Evolutionary conservation across 2,888 invertebrate species (phyloP).

Genomic region (Oscheius sp.): DNA sequence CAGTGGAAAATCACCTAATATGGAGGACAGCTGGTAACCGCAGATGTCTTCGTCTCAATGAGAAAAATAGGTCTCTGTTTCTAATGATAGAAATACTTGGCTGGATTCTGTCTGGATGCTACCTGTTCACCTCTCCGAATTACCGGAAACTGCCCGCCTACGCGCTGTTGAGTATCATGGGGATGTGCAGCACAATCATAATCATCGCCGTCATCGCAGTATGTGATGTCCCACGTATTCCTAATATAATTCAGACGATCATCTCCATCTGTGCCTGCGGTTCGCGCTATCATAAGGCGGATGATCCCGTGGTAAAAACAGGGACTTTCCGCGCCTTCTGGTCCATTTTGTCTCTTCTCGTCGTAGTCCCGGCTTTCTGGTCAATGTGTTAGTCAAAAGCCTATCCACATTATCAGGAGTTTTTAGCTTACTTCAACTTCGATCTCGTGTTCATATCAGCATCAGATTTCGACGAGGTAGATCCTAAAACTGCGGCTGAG

Average conservation of each 20-base stretch:
- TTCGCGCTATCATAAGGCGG: neutral
- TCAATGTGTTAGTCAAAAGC: slow-evolving; percentile 13
- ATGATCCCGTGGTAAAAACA: slow-evolving; percentile 19
- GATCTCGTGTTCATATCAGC: too few relatives aligned
- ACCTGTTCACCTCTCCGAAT: slow-evolving; percentile 6
- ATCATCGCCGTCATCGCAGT: slow-evolving; percentile 10
- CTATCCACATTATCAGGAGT: too few relatives aligned
- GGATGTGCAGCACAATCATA: neutral
- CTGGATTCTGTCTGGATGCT: slow-evolving; percentile 24
- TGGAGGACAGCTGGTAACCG: slow-evolving; percentile 26
- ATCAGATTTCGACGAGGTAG: neutral
- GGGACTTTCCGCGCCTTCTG: slow-evolving; percentile 1
- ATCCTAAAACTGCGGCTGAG: neutral
- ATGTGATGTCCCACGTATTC: neutral
- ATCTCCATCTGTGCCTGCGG: neutral
- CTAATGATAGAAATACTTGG: slow-evolving; percentile 10
- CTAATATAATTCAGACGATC: neutral
- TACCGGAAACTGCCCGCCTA: slow-evolving; percentile 11
- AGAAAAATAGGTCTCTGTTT: slow-evolving; percentile 9
- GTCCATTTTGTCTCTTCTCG: neutral
- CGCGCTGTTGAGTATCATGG: slow-evolving; percentile 2
- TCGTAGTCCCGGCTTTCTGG: neutral
- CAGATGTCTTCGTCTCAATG: neutral
- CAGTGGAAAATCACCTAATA: slow-evolving; percentile 7
- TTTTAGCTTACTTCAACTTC: too few relatives aligned